These are phyloP conservation scores for Latheticus oryzae DNA, from an alignment of 2,888 invertebrate genomes.

Conservation along the genomic window DNA sequence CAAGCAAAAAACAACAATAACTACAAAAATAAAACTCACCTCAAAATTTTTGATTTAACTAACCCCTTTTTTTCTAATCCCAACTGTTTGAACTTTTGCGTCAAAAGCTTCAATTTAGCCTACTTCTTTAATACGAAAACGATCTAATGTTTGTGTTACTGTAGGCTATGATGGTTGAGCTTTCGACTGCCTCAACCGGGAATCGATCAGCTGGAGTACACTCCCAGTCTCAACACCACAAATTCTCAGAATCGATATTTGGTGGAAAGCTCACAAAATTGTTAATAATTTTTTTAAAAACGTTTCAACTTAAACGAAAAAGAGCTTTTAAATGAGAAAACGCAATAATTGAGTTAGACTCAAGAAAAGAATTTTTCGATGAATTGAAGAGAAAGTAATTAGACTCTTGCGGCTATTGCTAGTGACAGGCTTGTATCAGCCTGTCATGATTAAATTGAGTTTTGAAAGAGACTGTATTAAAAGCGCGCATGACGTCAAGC, in stretches of 20 bases:
- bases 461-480: constrained; percentile 47
- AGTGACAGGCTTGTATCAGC: constrained; percentile 19
- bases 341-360: constrained; percentile 5
- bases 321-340: constrained; percentile 3
- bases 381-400: constrained; percentile 11
- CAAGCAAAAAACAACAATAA: constrained; percentile 8
- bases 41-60: no score
- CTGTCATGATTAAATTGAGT: constrained; percentile 19
- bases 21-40: constrained; percentile 15
- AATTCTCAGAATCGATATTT: constrained; percentile 48
- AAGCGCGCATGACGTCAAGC: constrained; percentile 54
- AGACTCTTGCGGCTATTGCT: constrained; percentile 13
- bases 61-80: no score
- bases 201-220: constrained; percentile 64
- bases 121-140: constrained; percentile 11
- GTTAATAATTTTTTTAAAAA: constrained; percentile 1
- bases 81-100: no score
- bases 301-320: constrained; percentile 1
- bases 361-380: not conserved
- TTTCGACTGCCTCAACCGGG: constrained; percentile 50
- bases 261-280: constrained; percentile 8
- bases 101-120: no score
- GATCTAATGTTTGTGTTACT: constrained; percentile 27
- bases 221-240: constrained; percentile 49
- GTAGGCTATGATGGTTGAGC: constrained; percentile 46